A percentile compares a stretch with the other conserved stretches of the same genome.
Conservation (phyloP, 1,140 invertebrate species). For the Drosophila quadrilineata region DNA sequence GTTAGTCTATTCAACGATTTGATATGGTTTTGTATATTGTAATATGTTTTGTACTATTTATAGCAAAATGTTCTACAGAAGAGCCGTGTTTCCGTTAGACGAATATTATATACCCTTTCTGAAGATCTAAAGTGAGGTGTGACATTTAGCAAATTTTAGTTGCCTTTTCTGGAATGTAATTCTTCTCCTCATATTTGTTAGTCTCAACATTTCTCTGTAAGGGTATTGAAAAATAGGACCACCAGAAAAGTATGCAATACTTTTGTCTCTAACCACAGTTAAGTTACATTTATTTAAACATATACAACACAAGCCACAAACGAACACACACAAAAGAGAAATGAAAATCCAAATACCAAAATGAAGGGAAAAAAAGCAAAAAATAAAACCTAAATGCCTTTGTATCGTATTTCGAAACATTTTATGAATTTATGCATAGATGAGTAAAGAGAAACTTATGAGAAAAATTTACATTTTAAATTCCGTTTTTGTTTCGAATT, state of each 20-base stretch:
- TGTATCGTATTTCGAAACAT: conserved; percentile 77
- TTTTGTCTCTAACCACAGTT: conserved; percentile 44
- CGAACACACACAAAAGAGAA: conserved; percentile 22
- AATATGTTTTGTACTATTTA: conserved; percentile 48
- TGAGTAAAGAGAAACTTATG: conserved; percentile 34
- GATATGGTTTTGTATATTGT: conserved; percentile 44
- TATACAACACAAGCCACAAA: conserved; percentile 37
- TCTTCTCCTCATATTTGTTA: too few relatives aligned
- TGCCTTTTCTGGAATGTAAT: too few relatives aligned
- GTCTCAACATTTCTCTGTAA: conserved; percentile 5
- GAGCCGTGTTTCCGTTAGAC: background rate
- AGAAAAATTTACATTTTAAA: conserved; percentile 34
- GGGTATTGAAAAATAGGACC: conserved; percentile 51
- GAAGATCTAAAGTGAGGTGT: background rate
- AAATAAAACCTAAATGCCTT: conserved; percentile 69
- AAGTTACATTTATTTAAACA: conserved; percentile 38
- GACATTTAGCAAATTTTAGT: too few relatives aligned
- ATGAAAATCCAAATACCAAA: conserved; percentile 17
- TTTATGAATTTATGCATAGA: conserved; percentile 71
- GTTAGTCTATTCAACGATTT: conserved; percentile 37
- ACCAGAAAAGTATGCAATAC: conserved; percentile 71
- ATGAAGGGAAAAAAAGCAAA: conserved; percentile 32
- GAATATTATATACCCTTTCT: background rate
- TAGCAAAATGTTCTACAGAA: conserved; percentile 8
- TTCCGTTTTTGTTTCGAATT: conserved; percentile 68